Evolutionary conservation across 2,888 invertebrate genomes (phyloP).

Genomic region (Ennomos erosarius): DNA sequence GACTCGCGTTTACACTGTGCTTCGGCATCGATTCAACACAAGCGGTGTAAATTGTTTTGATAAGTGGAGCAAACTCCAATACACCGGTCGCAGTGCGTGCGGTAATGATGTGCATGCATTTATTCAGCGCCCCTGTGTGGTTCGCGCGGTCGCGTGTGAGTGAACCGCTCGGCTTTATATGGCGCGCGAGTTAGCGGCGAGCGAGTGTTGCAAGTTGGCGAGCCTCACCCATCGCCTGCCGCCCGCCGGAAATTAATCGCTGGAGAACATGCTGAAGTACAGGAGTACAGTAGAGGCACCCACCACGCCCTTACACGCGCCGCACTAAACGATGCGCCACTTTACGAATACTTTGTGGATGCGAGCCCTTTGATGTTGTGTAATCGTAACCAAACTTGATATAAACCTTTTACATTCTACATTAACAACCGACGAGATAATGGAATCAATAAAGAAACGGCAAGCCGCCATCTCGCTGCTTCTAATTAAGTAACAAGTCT

Average conservation of each 20-base stretch:
- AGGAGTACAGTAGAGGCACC: slow-evolving; percentile 5
- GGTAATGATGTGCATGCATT: neutral
- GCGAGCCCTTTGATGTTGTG: no score
- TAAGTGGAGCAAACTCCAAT: no score
- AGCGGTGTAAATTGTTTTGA: neutral
- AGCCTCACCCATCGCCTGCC: neutral
- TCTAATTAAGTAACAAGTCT: neutral
- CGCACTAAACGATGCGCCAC: neutral
- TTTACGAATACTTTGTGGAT: neutral
- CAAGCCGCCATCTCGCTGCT: no score
- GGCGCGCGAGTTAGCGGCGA: slow-evolving; percentile 7
- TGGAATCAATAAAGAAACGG: no score
- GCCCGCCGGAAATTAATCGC: slow-evolving; percentile 17
- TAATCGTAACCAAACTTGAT: no score
- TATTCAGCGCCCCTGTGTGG: slow-evolving; percentile 7
- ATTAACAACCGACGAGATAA: no score
- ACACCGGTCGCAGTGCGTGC: neutral
- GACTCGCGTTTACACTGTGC: neutral
- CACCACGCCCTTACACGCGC: slow-evolving; percentile 1
- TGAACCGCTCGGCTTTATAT: slow-evolving; percentile 28
- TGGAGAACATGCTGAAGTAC: slow-evolving; percentile 12
- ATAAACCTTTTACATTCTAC: no score
- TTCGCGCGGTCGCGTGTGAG: slow-evolving; percentile 28
- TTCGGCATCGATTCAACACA: no score
- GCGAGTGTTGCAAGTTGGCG: slow-evolving; percentile 11